phyloP scores from a whole-genome alignment of 2,113 vertebrate genomes.

The Chamaea fasciata region DNA sequence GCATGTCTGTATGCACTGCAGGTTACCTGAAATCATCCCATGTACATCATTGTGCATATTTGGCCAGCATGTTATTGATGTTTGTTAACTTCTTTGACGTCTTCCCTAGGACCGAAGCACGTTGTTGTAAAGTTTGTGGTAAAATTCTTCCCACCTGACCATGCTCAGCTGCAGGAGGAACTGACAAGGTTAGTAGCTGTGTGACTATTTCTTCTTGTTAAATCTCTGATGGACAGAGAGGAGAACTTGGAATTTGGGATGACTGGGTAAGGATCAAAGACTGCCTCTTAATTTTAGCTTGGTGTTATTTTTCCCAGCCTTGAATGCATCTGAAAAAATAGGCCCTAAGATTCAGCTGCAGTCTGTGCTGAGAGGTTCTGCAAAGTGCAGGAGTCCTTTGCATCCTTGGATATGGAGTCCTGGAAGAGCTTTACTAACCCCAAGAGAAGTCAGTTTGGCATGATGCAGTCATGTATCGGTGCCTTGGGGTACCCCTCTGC shows the following conservation, averaged over 20 bases:
- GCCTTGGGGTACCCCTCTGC: background rate
- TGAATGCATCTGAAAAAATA: background rate
- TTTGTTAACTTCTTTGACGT: background rate
- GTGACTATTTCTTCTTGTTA: background rate
- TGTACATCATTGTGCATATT: background rate
- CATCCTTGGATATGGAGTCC: background rate
- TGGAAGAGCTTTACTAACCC: background rate
- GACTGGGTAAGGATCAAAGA: background rate
- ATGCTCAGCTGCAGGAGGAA: constrained; percentile 93
- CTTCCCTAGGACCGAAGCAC: constrained; percentile 85
- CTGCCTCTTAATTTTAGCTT: background rate
- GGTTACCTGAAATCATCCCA: background rate
- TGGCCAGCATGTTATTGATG: background rate
- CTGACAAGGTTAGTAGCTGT: constrained; percentile 86
- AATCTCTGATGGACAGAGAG: background rate
- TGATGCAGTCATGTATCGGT: no score
- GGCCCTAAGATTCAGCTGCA: background rate
- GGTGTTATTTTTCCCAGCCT: background rate
- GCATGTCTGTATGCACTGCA: background rate
- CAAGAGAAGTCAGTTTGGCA: background rate
- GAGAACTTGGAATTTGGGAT: background rate
- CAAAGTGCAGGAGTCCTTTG: background rate
- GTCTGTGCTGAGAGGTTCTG: background rate
- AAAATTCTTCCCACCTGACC: constrained; percentile 97
- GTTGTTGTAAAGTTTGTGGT: constrained; percentile 91